Evolutionary conservation across 1,140 invertebrate genomes (phyloP), one percentile per base, ranked within the genome.

Genomic region (Drosophila lowei): DNA sequence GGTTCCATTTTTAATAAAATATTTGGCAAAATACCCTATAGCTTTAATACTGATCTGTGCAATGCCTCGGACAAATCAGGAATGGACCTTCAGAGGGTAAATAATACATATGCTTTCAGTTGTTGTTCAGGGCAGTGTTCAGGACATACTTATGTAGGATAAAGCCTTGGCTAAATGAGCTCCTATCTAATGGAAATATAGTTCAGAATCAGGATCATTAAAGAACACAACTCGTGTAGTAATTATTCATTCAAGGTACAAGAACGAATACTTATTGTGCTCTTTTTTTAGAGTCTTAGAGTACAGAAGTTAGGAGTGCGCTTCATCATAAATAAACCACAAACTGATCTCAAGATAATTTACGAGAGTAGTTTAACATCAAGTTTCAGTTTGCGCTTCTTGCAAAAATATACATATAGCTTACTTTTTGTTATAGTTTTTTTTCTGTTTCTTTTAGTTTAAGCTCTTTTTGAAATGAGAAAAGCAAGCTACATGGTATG

Each of bases 341-440:
- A 41, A 9, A 41, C 8, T 13, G 34, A n/a, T 42, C 4, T 23
- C 16, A 38, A 38, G 34, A 13, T 5, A 38, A 38, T 13, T 38
- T 38, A 38, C 34, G 11, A 13, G 34, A 1, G 11, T 38, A 13
- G 34, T 13, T 25, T 55, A 23, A 41, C 34, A 38, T 25, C 21
- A 25, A 25, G 23, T 16, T 21, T 2, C 23, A 56, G 34, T 38
- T 38, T 13, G 34, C 3, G 34, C 4, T 38, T 38, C 25, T 43
- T 56, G 54, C 21, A 56, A 43, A 56, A 56, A 56, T 56, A 56
- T 54, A 25, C n/a, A 28, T 23, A 54, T 9, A 55, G 34, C 53
- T 55, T 6, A 55, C 53, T 2, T 18, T 41, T 25, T 56, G 38
- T 23, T 15, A 23, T 48, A n/a, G 23, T 53, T 43, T 42, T 30